Conservation (phyloP, 2,888 invertebrate species). For the Protodeltote pygarga region DNA sequence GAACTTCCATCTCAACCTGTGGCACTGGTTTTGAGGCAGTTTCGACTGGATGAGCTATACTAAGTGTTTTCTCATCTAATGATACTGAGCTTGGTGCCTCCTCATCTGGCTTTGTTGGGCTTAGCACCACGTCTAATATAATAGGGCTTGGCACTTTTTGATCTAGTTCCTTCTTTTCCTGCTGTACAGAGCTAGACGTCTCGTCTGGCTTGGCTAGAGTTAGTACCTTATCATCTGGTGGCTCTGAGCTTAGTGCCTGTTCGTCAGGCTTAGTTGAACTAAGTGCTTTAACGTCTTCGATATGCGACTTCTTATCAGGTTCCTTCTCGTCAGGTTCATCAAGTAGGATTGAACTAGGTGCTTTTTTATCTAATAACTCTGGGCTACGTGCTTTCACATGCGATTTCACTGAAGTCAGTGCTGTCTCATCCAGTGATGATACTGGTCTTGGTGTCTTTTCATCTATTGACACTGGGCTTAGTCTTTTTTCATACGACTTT, state of each 20-base stretch:
- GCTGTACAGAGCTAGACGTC: neutral
- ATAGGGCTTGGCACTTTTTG: neutral
- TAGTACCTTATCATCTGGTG: neutral
- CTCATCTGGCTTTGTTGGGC: neutral
- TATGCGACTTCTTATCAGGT: too few species aligned
- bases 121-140: neutral
- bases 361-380: neutral
- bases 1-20: too few species aligned
- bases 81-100: neutral
- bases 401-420: too few species aligned
- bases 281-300: too few species aligned
- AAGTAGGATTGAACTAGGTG: neutral
- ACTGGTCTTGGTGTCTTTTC: too few species aligned
- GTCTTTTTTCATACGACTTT: conserved; percentile 23
- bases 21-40: too few species aligned
- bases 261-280: neutral
- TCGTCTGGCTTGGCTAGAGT: neutral
- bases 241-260: neutral
- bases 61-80: neutral
- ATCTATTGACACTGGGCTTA: conserved; percentile 14
- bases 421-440: too few species aligned
- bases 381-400: too few species aligned
- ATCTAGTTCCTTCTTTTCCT: too few species aligned
- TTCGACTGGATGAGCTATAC: neutral
- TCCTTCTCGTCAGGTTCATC: neutral